These are phyloP conservation scores for Dasysyrphus tricinctus DNA, from an alignment of 2,888 invertebrate species.

Conservation along the genomic window DNA sequence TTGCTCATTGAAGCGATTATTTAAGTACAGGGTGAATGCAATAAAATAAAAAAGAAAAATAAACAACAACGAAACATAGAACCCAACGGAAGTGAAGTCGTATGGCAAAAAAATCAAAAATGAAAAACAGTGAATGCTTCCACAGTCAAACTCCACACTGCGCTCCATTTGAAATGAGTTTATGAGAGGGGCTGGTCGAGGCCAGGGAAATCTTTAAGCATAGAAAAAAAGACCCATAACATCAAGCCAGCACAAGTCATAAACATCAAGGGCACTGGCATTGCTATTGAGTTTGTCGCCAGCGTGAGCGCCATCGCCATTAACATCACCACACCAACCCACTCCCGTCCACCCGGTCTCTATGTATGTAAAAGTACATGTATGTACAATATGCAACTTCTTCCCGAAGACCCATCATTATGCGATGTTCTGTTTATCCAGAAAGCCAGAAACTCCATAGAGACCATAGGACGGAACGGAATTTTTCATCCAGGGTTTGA, in stretches of 20 bases:
- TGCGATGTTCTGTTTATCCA: conserved; percentile 54
- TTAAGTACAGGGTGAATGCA: conserved; percentile 37
- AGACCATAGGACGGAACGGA: conserved; percentile 17
- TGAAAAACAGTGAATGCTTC: conserved; percentile 32
- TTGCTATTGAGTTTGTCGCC: conserved; percentile 60
- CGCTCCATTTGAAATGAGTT: conserved; percentile 37
- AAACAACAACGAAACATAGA: conserved; percentile 9
- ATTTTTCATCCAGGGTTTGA: conserved; percentile 53
- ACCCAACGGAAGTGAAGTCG: conserved; percentile 67
- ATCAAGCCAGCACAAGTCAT: conserved; percentile 63
- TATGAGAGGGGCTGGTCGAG: background rate
- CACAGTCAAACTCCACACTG: conserved; percentile 13
- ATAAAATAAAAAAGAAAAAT: conserved; percentile 14
- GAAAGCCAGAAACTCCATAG: conserved; percentile 36
- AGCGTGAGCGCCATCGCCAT: conserved; percentile 30
- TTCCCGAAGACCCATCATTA: conserved; percentile 8
- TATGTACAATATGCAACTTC: conserved; percentile 5
- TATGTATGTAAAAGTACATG: background rate
- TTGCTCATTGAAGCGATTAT: conserved; percentile 67
- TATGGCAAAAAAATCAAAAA: conserved; percentile 46
- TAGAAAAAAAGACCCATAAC: conserved; percentile 19
- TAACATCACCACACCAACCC: background rate
- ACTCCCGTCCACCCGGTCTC: background rate
- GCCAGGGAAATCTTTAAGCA: background rate
- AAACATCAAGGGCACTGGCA: conserved; percentile 69